Base-by-base conservation (phyloP, 2,888 invertebrate species). In the Euplexia lucipara region DNA sequence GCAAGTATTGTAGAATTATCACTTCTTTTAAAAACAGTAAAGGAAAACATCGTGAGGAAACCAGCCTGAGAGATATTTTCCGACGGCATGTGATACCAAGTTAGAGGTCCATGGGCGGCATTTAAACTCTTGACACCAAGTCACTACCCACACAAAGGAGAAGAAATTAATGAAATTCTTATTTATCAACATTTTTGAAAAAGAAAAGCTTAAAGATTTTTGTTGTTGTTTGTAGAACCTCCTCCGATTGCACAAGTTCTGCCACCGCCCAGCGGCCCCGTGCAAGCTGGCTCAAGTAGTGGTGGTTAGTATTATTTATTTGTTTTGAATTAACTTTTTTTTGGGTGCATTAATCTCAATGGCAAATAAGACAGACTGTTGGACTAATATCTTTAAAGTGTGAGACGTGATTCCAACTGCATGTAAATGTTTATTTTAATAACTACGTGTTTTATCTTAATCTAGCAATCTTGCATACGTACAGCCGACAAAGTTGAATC, bases 241-340 rank as follows among this genome's bases (percentile, higher is more conserved):
- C 65, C 65, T 52, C 62, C 56, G 22, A 57, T 66, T 60, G 44
- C 52, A 49, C 75, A 65, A 45, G 70, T 53, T 8, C 56, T 64
- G 30, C 86, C 70, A 1, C 82, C 86, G 22, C 79, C 82, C 9
- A 86, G 85, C 52, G 91, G 85, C 3, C 84, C 86, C 0, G 63
- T 76, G n/a, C 86, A 82, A 47, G 77, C 81, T 18, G 66, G 52
- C 18, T 58, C 73, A 9, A 77, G 78, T 54, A 58, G 59, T 37
- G 53, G 68, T 57, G 81, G 81, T 81, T 9, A 54, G 81, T 79
- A 62, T 49, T 45, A 5, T 42, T 44, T 45, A 42, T 34, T 37
- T 61, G 8, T n/a, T 51, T 47, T n/a, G 14, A 41, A 9, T 35
- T 54, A 18, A 10, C 12, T 3, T 16, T 48, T 56, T 41, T 57